phyloP scores from a whole-genome alignment of 1,140 invertebrate genomes.

The Leptinotarsa undecemlineata region DNA sequence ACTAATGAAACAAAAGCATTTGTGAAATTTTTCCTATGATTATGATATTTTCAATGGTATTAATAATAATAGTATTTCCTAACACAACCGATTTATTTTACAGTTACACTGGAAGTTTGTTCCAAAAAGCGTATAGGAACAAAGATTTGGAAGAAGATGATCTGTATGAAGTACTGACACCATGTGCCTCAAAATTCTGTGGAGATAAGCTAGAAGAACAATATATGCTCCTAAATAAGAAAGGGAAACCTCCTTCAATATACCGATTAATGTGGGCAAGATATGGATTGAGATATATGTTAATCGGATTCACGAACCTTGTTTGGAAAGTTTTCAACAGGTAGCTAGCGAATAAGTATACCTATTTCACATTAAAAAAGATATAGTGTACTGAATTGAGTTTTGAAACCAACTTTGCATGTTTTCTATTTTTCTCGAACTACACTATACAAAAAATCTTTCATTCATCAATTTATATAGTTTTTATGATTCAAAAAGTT shows the following conservation, averaged over 20 bases:
- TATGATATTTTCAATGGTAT: too few species aligned
- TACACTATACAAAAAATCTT: too few species aligned
- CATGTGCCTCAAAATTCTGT: slow-evolving; percentile 39
- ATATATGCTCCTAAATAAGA: slow-evolving; percentile 38
- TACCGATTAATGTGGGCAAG: slow-evolving; percentile 31
- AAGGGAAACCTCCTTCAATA: slow-evolving; percentile 12
- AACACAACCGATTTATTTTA: slow-evolving; percentile 2
- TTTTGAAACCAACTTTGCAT: too few species aligned
- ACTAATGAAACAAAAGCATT: too few species aligned
- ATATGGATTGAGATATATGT: slow-evolving; percentile 34
- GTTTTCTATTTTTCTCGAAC: too few species aligned
- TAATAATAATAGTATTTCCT: neutral
- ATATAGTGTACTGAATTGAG: too few species aligned
- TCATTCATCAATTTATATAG: too few species aligned
- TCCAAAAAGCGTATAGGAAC: slow-evolving; percentile 37
- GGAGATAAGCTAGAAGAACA: slow-evolving; percentile 43
- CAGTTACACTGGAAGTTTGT: slow-evolving; percentile 38
- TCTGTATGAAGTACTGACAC: slow-evolving; percentile 41
- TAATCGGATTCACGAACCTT: slow-evolving; percentile 28
- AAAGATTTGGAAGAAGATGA: slow-evolving; percentile 43
- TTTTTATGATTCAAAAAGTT: too few species aligned
- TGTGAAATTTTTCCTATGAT: too few species aligned
- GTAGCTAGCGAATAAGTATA: neutral
- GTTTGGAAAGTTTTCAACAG: slow-evolving; percentile 37
- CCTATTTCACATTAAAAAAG: too few species aligned